Base-by-base conservation (phyloP, 2,797 vertebrate genomes). In the Acomys russatus region DNA sequence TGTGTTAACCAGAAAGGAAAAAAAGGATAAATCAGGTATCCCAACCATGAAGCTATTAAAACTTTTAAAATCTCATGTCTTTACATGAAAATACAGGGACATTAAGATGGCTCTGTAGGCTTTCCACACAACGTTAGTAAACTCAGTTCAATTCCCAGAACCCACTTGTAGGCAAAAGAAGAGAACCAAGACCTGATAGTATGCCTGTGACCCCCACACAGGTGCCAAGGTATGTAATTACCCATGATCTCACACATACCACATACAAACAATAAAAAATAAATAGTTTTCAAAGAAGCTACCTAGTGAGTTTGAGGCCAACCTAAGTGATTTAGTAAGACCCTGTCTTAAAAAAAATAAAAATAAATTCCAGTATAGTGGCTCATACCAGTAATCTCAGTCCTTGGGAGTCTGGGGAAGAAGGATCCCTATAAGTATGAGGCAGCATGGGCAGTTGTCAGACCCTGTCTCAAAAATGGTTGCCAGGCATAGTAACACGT, bases 1-100 rank as follows among this genome's bases (percentile, higher is more conserved):
- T 20, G 51, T 79, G 56, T 38, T 88, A 59, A 80, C 85, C 56
- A 84, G 44, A 78, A 56, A 86, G 38, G 30, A 82, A 23, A 82
- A 95, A 78, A 84, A 7, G 5, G 9, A 49, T 64, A 66, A 84
- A 88, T 86, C 5, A 80, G 64, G 59, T 76, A 6, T 77, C 9
- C 54, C 17, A 92, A 59, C 8, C 33, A 70, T 56, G 30, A 35
- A 90, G 28, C 17, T 63, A 88, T 94, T 96, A 66, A 92, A 86
- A 91, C 59, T 49, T 79, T 90, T 82, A 90, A 77, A 49, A 61
- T 17, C 64, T 80, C 68, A 12, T 44, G 61, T 59, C 74, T n/a
- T 96, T 18, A 51, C 59, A 88, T 83, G 18, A 71, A 93, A 86
- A 93, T 8, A 59, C 68, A 44, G 20, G 44, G 20, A 76, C 71